phyloP scores from a whole-genome alignment of 2,113 vertebrate species.

The Ia io region DNA sequence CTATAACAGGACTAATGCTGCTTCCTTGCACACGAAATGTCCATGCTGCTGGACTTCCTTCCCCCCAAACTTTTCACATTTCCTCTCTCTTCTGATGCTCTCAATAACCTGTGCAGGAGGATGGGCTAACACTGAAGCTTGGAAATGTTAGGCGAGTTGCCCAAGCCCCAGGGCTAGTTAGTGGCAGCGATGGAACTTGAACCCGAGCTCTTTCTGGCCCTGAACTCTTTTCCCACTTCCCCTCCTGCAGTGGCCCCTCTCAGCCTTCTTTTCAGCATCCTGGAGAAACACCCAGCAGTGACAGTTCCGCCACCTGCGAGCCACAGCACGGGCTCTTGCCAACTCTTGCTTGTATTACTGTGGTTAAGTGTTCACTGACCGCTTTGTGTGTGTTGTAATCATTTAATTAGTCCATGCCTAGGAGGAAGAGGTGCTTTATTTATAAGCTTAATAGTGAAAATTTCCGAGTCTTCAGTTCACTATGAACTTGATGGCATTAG shows the following conservation, averaged over 20 bases:
- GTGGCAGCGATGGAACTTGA: not conserved
- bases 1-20: not conserved
- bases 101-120: not conserved
- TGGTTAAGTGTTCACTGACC: not conserved
- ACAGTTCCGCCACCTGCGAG: not conserved
- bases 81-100: not conserved
- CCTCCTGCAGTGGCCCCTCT: not conserved
- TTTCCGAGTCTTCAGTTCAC: not conserved
- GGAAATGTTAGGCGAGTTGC: not conserved
- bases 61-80: not conserved
- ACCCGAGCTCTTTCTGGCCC: not conserved
- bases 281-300: not conserved
- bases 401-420: conserved; percentile 54
- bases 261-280: not conserved
- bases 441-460: conserved; percentile 46
- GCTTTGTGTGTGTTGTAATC: conserved; percentile 24
- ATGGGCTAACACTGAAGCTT: not conserved
- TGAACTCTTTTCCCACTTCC: not conserved
- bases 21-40: too few relatives aligned
- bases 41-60: not conserved
- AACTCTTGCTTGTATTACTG: not conserved
- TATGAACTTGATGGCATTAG: not conserved
- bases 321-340: not conserved
- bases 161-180: not conserved
- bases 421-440: conserved; percentile 55